These are phyloP conservation scores for Pristionchus mayeri DNA, from an alignment of 2,888 invertebrate species.

Conservation along the genomic window DNA sequence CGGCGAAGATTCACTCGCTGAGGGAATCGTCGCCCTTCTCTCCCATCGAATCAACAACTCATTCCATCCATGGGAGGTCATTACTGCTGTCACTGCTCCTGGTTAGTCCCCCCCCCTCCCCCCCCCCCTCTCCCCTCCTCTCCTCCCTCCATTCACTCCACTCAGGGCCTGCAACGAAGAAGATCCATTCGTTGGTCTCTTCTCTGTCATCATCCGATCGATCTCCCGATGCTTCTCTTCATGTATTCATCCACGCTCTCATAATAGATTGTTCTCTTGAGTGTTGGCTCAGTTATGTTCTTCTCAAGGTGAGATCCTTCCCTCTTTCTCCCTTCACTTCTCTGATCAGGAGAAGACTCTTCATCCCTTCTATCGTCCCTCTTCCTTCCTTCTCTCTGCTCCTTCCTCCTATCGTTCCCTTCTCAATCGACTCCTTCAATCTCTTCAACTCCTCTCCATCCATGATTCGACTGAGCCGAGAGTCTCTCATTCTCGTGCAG, in stretches of 20 bases:
- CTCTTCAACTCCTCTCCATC: constrained; percentile 86
- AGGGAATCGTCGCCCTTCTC: constrained; percentile 87
- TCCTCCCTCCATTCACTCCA: not conserved
- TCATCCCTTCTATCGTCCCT: constrained; percentile 86
- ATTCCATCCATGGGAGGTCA: constrained; percentile 69
- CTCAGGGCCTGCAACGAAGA: constrained; percentile 86
- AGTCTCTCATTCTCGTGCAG: constrained; percentile 53
- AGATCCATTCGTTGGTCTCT: constrained; percentile 87
- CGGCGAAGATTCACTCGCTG: constrained; percentile 81
- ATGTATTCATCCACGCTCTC: constrained; percentile 47
- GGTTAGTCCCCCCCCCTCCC: constrained; percentile 48
- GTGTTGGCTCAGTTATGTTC: constrained; percentile 90
- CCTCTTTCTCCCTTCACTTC: not conserved
- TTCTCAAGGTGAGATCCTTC: constrained; percentile 82
- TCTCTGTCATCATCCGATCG: constrained; percentile 88
- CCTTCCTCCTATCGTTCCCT: constrained; percentile 81
- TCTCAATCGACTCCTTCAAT: constrained; percentile 85
- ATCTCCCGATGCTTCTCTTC: constrained; percentile 81
- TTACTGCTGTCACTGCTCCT: constrained; percentile 59
- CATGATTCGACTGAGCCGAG: constrained; percentile 78
- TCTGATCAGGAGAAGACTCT: constrained; percentile 79
- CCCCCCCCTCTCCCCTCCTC: not conserved
- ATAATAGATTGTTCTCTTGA: constrained; percentile 83
- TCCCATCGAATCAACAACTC: constrained; percentile 88
- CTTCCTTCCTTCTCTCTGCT: constrained; percentile 84